Conservation (phyloP, 2,113 vertebrate species). For the Morone chrysops region DNA sequence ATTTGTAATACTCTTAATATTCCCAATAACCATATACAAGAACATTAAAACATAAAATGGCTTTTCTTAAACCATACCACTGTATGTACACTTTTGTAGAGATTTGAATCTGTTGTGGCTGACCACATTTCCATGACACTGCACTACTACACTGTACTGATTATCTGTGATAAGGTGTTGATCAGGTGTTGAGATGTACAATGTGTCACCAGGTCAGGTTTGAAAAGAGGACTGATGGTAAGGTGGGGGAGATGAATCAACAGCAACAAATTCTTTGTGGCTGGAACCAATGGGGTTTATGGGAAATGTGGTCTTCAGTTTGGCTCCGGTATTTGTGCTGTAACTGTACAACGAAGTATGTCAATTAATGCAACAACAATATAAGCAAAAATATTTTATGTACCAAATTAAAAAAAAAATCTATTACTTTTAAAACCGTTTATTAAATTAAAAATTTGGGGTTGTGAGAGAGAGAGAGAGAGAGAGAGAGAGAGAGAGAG, state of each 20-base stretch:
- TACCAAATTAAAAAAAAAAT: constrained; percentile 9
- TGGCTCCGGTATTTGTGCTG: not conserved
- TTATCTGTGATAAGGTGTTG: not conserved
- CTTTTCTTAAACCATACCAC: not conserved
- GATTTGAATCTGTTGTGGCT: not conserved
- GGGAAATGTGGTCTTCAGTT: constrained; percentile 23
- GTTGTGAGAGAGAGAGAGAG: constrained; percentile 77
- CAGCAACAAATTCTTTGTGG: not conserved
- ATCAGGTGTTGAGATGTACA: not conserved
- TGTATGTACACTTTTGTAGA: not conserved
- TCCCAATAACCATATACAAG: not conserved
- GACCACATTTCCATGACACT: not conserved
- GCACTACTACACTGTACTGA: not conserved
- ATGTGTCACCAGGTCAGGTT: not conserved
- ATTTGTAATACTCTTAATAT: not conserved
- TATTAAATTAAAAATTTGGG: constrained; percentile 28
- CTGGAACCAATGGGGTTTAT: constrained; percentile 16
- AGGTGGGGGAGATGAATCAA: not conserved
- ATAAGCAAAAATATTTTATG: not conserved
- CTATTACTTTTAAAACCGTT: not conserved
- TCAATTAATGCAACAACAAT: not conserved
- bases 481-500: constrained; percentile 15
- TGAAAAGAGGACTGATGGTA: too few species aligned
- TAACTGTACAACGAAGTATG: not conserved
- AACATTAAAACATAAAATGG: not conserved